phyloP scores from a whole-genome alignment of 2,888 invertebrate genomes.

The Ashinkailepas kermadecensis region DNA sequence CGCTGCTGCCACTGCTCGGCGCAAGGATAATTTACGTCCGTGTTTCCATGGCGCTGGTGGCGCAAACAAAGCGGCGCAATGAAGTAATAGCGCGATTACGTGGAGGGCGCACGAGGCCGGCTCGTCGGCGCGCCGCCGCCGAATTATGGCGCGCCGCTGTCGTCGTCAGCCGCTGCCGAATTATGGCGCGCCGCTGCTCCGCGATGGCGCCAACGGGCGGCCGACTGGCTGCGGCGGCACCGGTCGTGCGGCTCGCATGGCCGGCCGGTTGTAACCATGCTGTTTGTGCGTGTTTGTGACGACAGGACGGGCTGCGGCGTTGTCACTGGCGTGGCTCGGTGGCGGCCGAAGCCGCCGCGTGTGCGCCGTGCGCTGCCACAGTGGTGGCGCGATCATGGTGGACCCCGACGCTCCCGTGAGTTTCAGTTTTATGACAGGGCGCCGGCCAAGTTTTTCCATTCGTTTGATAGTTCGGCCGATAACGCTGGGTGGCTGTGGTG shows the following conservation, averaged over 20 bases:
- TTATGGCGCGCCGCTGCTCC: not conserved
- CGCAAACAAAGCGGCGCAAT: constrained; percentile 8
- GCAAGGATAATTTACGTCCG: not conserved
- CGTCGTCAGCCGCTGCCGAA: not conserved
- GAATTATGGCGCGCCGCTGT: not conserved
- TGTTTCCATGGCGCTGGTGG: not conserved
- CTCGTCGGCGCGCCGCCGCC: not conserved
- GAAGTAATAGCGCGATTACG: not conserved
- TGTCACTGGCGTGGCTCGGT: not conserved
- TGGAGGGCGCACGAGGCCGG: not conserved
- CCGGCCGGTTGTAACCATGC: no score
- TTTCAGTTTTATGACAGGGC: not conserved
- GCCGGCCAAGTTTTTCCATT: constrained; percentile 2
- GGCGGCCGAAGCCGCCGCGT: no score
- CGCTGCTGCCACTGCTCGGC: not conserved
- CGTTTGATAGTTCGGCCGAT: not conserved
- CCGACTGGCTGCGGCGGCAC: no score
- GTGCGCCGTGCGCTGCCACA: not conserved
- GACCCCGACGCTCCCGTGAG: not conserved
- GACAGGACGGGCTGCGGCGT: no score
- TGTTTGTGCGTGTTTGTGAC: no score
- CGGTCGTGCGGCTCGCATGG: no score
- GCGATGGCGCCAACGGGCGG: no score
- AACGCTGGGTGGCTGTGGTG: no score
- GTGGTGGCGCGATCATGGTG: not conserved